Percentiles rank a stretch among this genome's conserved stretches.
Conservation (phyloP, 2,113 vertebrate genomes). For the Orthochromis malagaraziensis region DNA sequence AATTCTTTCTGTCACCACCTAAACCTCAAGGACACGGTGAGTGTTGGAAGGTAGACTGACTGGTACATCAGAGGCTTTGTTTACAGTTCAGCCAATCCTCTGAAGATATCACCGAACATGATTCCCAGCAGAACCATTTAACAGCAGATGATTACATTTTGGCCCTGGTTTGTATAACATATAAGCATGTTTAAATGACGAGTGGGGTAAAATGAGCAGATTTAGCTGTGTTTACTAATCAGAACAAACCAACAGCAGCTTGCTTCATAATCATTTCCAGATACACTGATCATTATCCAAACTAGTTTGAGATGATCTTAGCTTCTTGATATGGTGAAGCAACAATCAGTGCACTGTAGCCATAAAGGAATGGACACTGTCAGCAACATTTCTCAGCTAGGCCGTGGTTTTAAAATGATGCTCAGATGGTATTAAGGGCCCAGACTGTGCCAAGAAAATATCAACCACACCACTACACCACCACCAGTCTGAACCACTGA, state of each 20-base stretch:
- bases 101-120: neutral
- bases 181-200: neutral
- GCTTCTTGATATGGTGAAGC: neutral
- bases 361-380: neutral
- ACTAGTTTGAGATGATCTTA: neutral
- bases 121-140: neutral
- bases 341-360: neutral
- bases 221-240: neutral
- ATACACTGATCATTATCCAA: neutral
- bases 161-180: neutral
- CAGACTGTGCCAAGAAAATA: neutral
- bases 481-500: neutral
- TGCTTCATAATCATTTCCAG: neutral
- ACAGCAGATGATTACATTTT: neutral
- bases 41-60: neutral
- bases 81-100: neutral
- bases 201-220: neutral
- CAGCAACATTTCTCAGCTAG: neutral
- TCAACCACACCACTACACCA: neutral
- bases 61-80: neutral
- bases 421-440: neutral
- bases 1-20: neutral
- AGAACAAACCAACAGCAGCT: neutral
- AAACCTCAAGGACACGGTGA: neutral
- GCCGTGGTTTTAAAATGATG: neutral